A percentile compares a stretch with the other conserved stretches of the same genome.
Conservation (phyloP, 2,888 invertebrate species). For the Enchytraeus crypticus region DNA sequence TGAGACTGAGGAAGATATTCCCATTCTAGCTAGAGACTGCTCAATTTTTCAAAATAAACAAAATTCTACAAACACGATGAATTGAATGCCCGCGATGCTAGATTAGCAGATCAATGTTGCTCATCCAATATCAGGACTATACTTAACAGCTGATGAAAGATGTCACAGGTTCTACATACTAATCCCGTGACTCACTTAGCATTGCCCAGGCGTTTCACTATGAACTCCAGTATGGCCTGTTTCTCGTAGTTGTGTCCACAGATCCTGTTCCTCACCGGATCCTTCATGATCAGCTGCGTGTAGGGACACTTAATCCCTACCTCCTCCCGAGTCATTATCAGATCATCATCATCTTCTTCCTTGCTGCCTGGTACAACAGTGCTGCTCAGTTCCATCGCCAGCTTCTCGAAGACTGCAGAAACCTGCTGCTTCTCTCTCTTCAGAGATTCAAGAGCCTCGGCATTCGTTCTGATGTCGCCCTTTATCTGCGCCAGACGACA, state of each 20-base stretch:
- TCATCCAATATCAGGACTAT: no score
- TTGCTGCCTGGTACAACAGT: no score
- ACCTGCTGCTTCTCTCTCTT: not conserved
- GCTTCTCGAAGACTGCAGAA: not conserved
- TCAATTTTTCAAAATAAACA: no score
- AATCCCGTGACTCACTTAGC: slow-evolving; percentile 24
- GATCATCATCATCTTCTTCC: slow-evolving; percentile 38
- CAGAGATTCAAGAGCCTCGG: not conserved
- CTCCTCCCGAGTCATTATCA: slow-evolving; percentile 40
- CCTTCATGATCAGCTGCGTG: slow-evolving; percentile 44
- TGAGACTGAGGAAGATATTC: no score
- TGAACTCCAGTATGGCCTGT: slow-evolving; percentile 39
- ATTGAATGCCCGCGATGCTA: no score
- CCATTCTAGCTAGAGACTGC: no score
- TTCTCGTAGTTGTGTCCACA: slow-evolving; percentile 46
- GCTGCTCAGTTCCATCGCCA: not conserved
- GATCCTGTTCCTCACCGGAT: slow-evolving; percentile 38
- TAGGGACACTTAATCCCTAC: slow-evolving; percentile 44
- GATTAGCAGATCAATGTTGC: not conserved
- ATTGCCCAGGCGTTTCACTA: slow-evolving; percentile 26
- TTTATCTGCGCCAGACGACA: not conserved
- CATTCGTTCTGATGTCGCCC: not conserved
- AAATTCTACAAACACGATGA: no score
- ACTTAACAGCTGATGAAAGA: no score
- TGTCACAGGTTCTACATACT: no score